Evolutionary conservation across 2,888 invertebrate genomes (phyloP).

Genomic region (Drosophila merina): DNA sequence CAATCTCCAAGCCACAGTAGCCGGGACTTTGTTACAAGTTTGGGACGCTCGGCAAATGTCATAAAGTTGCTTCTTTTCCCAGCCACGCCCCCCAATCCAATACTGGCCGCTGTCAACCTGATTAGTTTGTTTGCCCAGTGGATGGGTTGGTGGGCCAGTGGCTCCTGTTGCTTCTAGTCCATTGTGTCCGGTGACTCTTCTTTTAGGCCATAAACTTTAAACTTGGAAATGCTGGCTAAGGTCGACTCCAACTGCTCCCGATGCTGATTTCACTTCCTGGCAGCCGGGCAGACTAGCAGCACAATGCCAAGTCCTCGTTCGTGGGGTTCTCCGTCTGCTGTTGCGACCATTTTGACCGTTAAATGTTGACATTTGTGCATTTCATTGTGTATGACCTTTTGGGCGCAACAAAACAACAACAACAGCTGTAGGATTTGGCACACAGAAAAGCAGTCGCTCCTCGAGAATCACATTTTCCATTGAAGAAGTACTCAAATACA

Average conservation of each 20-base stretch:
- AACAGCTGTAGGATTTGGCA: conserved; percentile 19
- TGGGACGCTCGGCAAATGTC: conserved; percentile 49
- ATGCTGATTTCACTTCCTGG: conserved; percentile 59
- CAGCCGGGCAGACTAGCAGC: conserved; percentile 29
- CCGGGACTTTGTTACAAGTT: conserved; percentile 52
- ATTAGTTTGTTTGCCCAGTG: conserved; percentile 56
- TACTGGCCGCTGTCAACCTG: conserved; percentile 58
- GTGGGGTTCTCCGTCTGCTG: conserved; percentile 22
- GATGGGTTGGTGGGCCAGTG: conserved; percentile 23
- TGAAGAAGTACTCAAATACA: no score
- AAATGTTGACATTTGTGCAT: conserved; percentile 79
- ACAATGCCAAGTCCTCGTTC: conserved; percentile 49
- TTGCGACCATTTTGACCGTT: conserved; percentile 73
- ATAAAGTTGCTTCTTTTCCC: conserved; percentile 49
- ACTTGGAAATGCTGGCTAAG: conserved; percentile 54
- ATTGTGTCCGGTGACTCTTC: conserved; percentile 63
- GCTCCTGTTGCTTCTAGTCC: conserved; percentile 48
- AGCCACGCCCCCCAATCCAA: conserved; percentile 7
- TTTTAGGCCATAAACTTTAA: conserved; percentile 71
- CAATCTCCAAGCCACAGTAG: conserved; percentile 21
- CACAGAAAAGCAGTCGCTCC: neutral
- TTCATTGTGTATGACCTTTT: conserved; percentile 76
- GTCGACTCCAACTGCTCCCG: conserved; percentile 28
- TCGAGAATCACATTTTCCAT: no score
- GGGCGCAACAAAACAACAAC: conserved; percentile 63